These are phyloP conservation scores for Halcyon smyrnensis DNA, from an alignment of 2,797 vertebrate genomes.

Conservation along the genomic window DNA sequence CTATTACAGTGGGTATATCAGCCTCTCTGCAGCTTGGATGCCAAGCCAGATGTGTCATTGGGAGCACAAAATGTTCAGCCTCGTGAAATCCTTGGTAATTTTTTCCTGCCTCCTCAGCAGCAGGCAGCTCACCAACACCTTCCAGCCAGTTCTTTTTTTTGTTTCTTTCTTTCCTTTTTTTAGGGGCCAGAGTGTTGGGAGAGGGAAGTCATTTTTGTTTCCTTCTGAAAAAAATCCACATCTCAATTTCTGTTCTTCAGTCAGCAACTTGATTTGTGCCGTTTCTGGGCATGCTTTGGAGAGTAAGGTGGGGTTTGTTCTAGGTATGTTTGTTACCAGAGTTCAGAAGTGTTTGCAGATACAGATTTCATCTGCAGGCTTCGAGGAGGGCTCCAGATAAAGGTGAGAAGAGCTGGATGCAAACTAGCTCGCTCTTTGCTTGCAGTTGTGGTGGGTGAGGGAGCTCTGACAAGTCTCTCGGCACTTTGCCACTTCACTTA, in stretches of 20 bases:
- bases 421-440: not conserved
- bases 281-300: not conserved
- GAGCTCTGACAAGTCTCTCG: not conserved
- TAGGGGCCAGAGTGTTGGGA: not conserved
- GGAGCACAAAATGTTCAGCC: not conserved
- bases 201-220: not conserved
- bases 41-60: not conserved
- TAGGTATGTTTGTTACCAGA: not conserved
- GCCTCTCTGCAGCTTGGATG: slow-evolving; percentile 14
- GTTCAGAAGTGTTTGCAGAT: not conserved
- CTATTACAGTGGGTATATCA: slow-evolving; percentile 6
- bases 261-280: not conserved
- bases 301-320: not conserved
- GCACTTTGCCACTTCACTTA: not conserved
- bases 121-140: slow-evolving; percentile 1
- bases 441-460: not conserved
- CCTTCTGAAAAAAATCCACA: not conserved
- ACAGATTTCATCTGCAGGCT: not conserved
- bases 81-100: not conserved
- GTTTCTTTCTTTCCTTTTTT: not conserved
- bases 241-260: fast-evolving
- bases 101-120: slow-evolving; percentile 24
- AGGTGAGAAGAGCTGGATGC: not conserved
- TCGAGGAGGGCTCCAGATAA: not conserved
- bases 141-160: not conserved